Percentiles rank a stretch among this genome's conserved stretches.
These are phyloP conservation scores for Hydrophis major DNA, from an alignment of 2,797 vertebrate species.

Conservation along the genomic window DNA sequence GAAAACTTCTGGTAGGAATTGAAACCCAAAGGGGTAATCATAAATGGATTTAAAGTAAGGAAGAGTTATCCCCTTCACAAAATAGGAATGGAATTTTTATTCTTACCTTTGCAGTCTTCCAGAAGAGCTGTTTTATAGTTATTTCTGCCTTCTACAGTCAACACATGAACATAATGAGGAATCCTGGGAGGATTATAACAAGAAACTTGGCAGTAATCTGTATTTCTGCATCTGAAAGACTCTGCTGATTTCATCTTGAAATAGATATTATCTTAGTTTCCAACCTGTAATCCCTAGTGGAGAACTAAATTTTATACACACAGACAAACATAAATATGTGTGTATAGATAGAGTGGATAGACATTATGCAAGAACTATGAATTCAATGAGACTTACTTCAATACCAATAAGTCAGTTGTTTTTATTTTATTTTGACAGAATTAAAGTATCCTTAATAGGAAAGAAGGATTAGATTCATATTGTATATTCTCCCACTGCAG, in stretches of 20 bases:
- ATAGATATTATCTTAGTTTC: not conserved
- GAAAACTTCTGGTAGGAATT: not conserved
- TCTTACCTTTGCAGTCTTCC: constrained; percentile 16
- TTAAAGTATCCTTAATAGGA: not conserved
- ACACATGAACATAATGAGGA: not conserved
- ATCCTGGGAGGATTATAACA: not conserved
- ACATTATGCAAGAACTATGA: not conserved
- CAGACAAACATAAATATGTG: not conserved
- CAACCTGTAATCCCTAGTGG: not conserved
- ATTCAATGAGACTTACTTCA: not conserved
- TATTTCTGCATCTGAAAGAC: not conserved
- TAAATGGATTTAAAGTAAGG: constrained; percentile 9
- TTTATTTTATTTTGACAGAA: not conserved
- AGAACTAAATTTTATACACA: not conserved
- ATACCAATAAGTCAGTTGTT: not conserved
- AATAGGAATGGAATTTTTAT: not conserved
- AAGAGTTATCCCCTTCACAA: not conserved
- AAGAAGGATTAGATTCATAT: not conserved
- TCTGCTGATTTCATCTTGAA: not conserved
- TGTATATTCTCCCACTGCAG: not conserved
- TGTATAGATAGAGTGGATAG: not conserved
- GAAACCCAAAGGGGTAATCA: constrained; percentile 4
- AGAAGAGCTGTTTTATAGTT: not conserved
- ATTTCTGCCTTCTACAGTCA: accelerated
- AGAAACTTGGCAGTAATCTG: not conserved